Evolutionary conservation across 2,113 vertebrate species (phyloP), one percentile per base, ranked within the genome.

Genomic region (Oncorhynchus tshawytscha): DNA sequence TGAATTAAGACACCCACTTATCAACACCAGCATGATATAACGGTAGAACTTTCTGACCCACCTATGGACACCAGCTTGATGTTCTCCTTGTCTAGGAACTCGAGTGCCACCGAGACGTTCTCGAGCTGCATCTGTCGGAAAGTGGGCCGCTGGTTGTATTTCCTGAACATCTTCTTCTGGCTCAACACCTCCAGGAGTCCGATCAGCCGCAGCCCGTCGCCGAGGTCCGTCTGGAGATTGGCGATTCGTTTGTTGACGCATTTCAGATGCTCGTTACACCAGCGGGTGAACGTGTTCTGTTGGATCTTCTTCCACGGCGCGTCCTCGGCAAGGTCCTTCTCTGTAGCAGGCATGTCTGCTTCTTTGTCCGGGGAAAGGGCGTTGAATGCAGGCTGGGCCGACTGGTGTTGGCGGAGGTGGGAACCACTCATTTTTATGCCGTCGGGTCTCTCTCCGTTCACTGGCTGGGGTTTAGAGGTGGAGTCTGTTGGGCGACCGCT

Each of bases 71-170:
- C 95, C 76, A 96, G 91, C 87, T 95, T 95, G 83, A 95, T 96
- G 86, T 92, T 95, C 87, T 96, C 94, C 78, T 91, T 90, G 88
- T 96, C 95, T 83, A 96, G 88, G 87, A 96, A 96, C 91, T 96
- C 95, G 85, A 96, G 87, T 0, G 94, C 95, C 92, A 95, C 95
- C 9, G 95, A 95, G 80, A 96, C 95, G 90, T 96, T 96, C 91
- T 95, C 95, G 90, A 96, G 92, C 90, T 95, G 94, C 95, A 96
- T 96, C 90, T 96, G 95, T 64, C 95, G 91, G 90, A 96, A 96
- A 62, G 93, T 96, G 88, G 95, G 95, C 84, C 95, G 93, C 88
- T 94, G 91, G 92, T 96, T 94, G 92, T 95, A 96, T 85, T 95
- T 95, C 87, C 94, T 83, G 82, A 93, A 95, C 95, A 96, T 95